A percentile compares a stretch with the other conserved stretches of the same genome.
Evolutionary conservation across 1,140 invertebrate species (phyloP).

Genomic region (Drosophila punjabiensis): DNA sequence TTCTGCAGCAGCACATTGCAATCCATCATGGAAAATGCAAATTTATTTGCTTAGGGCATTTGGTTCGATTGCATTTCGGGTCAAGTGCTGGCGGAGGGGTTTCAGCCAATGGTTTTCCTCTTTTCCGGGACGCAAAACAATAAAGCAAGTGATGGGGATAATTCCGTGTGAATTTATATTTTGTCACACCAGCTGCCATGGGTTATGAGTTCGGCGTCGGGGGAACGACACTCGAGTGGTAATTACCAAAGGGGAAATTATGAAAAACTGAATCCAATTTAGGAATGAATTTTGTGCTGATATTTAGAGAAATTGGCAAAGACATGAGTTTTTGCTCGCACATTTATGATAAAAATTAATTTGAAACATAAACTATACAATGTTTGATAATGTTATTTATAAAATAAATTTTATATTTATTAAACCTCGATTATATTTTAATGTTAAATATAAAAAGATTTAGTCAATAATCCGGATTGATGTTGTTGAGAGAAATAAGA

Average conservation of each 20-base stretch:
- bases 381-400: neutral
- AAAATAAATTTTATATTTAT: no score
- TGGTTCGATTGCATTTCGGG: constrained; percentile 34
- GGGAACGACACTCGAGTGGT: constrained; percentile 1
- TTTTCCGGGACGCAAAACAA: constrained; percentile 5
- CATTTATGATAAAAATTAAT: neutral
- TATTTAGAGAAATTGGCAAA: neutral
- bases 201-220: neutral
- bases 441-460: neutral
- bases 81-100: constrained; percentile 9
- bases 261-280: constrained; percentile 13
- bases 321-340: neutral
- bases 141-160: constrained; percentile 13
- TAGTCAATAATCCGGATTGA: neutral
- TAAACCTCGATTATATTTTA: neutral
- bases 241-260: constrained; percentile 21
- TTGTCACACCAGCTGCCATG: constrained; percentile 20
- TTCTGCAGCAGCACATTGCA: constrained; percentile 20
- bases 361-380: no score
- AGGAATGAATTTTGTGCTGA: neutral
- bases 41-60: constrained; percentile 46
- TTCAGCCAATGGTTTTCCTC: neutral
- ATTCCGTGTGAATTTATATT: constrained; percentile 44
- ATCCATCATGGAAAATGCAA: constrained; percentile 48
- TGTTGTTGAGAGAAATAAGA: neutral